Percentiles rank a stretch among this genome's conserved stretches.
phyloP scores from a whole-genome alignment of 2,797 vertebrate species.

The Danio jaintianensis region DNA sequence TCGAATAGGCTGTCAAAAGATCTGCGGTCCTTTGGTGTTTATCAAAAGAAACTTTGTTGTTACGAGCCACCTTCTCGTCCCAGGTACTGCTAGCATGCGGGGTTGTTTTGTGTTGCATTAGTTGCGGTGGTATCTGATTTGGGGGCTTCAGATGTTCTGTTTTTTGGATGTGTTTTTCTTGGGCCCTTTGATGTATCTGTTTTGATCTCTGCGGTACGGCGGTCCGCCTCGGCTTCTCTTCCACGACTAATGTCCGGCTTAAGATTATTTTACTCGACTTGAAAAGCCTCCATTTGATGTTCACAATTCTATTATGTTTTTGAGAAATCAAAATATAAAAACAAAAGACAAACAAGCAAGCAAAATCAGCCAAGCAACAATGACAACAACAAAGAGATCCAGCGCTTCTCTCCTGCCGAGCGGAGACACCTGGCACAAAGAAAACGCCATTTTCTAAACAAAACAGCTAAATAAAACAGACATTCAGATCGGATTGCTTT shows the following conservation, averaged over 20 bases:
- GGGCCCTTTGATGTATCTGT: slow-evolving; percentile 51
- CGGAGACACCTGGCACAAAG: slow-evolving; percentile 1
- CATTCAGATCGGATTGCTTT: slow-evolving; percentile 31
- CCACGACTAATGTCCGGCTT: slow-evolving; percentile 32
- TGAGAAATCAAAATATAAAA: slow-evolving; percentile 32
- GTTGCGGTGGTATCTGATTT: slow-evolving; percentile 22
- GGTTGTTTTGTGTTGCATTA: slow-evolving; percentile 25
- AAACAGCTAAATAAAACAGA: slow-evolving; percentile 30
- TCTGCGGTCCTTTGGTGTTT: slow-evolving; percentile 22
- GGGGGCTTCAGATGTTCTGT: slow-evolving; percentile 38
- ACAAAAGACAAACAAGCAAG: slow-evolving; percentile 20
- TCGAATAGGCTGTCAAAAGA: slow-evolving; percentile 12
- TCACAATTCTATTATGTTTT: slow-evolving; percentile 45
- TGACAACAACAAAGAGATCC: slow-evolving; percentile 42
- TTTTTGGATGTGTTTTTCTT: slow-evolving; percentile 27
- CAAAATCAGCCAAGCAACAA: slow-evolving; percentile 13
- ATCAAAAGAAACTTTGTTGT: slow-evolving; percentile 42
- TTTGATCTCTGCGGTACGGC: slow-evolving; percentile 55
- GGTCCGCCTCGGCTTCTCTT: slow-evolving; percentile 21
- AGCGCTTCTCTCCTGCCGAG: slow-evolving; percentile 19
- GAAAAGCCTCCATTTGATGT: slow-evolving; percentile 45
- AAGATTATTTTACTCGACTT: slow-evolving; percentile 20
- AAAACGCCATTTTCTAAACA: slow-evolving; percentile 30
- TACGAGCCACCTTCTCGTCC: slow-evolving; percentile 14
- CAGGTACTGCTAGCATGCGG: neutral